These are phyloP conservation scores for Lophotriccus pileatus DNA, from an alignment of 2,797 vertebrate genomes.

Conservation along the genomic window DNA sequence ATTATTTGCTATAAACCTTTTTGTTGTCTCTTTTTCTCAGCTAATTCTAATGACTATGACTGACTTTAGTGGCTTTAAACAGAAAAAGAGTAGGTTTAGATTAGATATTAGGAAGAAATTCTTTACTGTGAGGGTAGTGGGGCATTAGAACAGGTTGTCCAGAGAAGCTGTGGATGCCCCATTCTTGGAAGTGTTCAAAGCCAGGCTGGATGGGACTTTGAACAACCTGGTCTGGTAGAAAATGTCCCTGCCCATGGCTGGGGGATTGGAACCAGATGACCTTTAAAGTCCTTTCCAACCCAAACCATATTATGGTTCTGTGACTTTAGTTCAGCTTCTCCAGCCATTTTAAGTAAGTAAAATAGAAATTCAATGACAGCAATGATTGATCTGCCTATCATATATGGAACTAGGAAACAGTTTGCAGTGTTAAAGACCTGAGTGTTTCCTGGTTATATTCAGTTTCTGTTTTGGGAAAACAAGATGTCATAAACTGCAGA, in stretches of 20 bases:
- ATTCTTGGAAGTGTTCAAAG: not conserved
- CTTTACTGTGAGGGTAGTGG: not conserved
- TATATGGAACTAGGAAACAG: not conserved
- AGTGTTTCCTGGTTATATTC: not conserved
- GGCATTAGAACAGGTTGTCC: not conserved
- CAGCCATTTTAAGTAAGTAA: not conserved
- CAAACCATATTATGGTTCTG: not conserved
- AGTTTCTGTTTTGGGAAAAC: not conserved
- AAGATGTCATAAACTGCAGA: not conserved
- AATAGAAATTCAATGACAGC: not conserved
- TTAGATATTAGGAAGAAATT: not conserved
- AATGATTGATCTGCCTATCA: not conserved
- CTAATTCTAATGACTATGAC: not conserved
- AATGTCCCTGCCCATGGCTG: not conserved
- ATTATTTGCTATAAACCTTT: not conserved
- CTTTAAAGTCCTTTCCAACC: not conserved
- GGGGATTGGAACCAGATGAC: not conserved
- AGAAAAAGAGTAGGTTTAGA: not conserved
- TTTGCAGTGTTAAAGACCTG: not conserved
- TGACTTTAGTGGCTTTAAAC: not conserved
- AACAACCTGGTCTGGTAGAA: not conserved
- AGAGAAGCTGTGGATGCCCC: not conserved
- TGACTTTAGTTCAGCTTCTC: not conserved
- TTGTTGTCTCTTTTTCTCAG: not conserved
- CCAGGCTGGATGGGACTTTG: not conserved